Evolutionary conservation across 2,888 invertebrate genomes (phyloP), one percentile per base, ranked within the genome.

Genomic region (Cerceris rybyensis): DNA sequence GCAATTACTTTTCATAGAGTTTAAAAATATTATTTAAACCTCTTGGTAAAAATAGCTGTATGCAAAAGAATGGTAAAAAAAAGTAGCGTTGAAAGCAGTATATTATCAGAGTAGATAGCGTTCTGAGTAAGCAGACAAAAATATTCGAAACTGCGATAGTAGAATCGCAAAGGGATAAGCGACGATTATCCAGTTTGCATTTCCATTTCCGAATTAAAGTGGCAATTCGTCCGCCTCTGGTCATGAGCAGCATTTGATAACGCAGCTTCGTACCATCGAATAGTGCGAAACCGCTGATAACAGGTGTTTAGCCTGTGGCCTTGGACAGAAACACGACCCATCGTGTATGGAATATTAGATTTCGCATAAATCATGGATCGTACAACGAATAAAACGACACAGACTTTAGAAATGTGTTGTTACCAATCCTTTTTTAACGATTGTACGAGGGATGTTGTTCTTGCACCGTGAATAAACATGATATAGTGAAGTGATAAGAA

Each of bases 251-350:
- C 58, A 68, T 75, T 81, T 74, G 83, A 83, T 83, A 81, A 81
- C 81, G 72, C 58, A 54, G 57, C 61, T 41, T 68, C 63, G 81
- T 79, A 81, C 78, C 13, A 75, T 81, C 70, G 71, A 83, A 72
- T 65, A 74, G 70, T 59, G 75, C 70, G 52, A 76, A 72, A 67
- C 75, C 74, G 54, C 70, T 79, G 83, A 83, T 83, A 83, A 83
- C 83, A 83, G 83, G 83, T 83, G 83, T 83, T 68, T 71, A 67
- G 73, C 70, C 57, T 58, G 75, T 70, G 46, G 81, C 74, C 81
- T 78, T 74, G 71, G 73, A 57, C 75, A 75, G 67, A 72, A 83
- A 70, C 74, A 68, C 73, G 70, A 59, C 17, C 70, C 69, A 63
- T 61, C 67, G 60, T 58, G 58, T 69, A 50, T 52, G 74, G 72